These are phyloP conservation scores for Polypterus senegalus DNA, from an alignment of 2,113 vertebrate genomes.

Conservation along the genomic window DNA sequence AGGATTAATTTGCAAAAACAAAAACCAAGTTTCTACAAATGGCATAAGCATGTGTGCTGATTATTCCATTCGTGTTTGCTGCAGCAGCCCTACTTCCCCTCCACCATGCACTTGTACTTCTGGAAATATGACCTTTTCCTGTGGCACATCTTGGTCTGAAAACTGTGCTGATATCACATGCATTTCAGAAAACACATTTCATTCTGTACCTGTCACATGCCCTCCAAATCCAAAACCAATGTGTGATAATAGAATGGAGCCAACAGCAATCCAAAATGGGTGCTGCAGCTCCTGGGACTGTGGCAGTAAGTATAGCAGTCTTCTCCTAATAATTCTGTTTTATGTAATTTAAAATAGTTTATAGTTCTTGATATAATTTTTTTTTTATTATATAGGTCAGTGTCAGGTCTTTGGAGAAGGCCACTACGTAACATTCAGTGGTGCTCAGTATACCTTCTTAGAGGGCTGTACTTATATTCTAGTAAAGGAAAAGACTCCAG, in stretches of 20 bases:
- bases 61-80: conserved; percentile 10
- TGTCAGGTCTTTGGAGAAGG: conserved; percentile 53
- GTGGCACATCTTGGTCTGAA: too few relatives aligned
- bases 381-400: conserved; percentile 28
- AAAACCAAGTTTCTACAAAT: neutral
- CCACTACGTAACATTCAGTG: conserved; percentile 49
- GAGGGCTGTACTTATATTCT: conserved; percentile 43
- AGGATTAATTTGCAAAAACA: conserved; percentile 3
- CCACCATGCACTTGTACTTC: too few relatives aligned
- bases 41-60: conserved; percentile 1
- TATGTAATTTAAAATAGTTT: neutral
- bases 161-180: too few relatives aligned
- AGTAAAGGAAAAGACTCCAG: conserved; percentile 36
- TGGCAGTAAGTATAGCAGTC: conserved; percentile 40
- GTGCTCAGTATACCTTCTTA: conserved; percentile 31
- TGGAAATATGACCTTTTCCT: too few relatives aligned
- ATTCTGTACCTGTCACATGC: conserved; percentile 21
- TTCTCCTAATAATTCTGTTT: neutral
- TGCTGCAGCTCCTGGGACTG: conserved; percentile 43
- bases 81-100: too few relatives aligned
- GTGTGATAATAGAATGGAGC: conserved; percentile 29
- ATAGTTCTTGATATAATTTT: neutral
- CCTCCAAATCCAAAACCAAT: conserved; percentile 11
- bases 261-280: conserved; percentile 26
- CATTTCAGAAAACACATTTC: too few relatives aligned